These are phyloP conservation scores for Aricia artaxerxes DNA, from an alignment of 2,888 invertebrate species.

Conservation along the genomic window DNA sequence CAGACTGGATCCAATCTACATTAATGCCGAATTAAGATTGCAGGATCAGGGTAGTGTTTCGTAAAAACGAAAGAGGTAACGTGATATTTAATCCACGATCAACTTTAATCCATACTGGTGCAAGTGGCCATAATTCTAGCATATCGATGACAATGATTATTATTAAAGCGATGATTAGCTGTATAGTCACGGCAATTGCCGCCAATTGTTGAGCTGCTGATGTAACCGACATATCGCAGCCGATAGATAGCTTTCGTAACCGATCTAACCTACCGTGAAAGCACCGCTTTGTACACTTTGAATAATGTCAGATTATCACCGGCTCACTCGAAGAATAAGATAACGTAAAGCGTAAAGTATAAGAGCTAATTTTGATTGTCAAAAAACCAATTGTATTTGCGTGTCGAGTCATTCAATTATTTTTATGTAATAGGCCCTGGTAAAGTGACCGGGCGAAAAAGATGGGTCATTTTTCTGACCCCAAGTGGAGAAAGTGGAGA, in stretches of 20 bases:
- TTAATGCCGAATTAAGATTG: too few species aligned
- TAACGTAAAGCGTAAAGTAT: neutral
- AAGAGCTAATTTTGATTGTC: conserved; percentile 29
- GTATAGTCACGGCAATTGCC: neutral
- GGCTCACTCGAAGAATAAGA: neutral
- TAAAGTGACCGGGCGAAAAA: conserved; percentile 54
- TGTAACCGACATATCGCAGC: conserved; percentile 39
- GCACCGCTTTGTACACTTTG: conserved; percentile 42
- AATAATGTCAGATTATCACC: conserved; percentile 10
- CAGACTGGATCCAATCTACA: too few species aligned
- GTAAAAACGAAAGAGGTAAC: too few species aligned
- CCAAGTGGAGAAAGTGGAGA: conserved; percentile 66
- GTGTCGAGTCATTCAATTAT: conserved; percentile 37
- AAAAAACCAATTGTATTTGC: conserved; percentile 34
- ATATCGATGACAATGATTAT: neutral
- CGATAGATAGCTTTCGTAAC: conserved; percentile 52
- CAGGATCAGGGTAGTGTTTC: too few species aligned
- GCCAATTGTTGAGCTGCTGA: conserved; percentile 30
- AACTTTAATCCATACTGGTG: neutral
- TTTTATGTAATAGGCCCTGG: conserved; percentile 39
- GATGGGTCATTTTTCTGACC: conserved; percentile 49
- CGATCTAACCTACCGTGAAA: conserved; percentile 63
- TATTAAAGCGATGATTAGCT: conserved; percentile 13
- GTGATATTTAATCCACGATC: neutral
- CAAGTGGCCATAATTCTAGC: neutral